Conservation (phyloP, 2,888 invertebrate species). For the Physocephala rufipes region DNA sequence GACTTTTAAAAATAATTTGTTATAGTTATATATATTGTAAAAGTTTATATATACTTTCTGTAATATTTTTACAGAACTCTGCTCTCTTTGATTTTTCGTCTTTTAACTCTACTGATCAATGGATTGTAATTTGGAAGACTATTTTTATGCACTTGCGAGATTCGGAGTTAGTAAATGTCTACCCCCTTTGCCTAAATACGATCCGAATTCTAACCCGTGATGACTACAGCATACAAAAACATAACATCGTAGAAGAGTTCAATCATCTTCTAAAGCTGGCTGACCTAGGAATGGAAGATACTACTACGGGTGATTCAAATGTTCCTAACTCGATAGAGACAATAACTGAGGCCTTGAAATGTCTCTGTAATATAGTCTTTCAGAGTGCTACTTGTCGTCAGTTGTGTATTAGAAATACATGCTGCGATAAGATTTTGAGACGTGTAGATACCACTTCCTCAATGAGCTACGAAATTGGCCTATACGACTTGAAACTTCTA, state of each 20-base stretch:
- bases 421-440: constrained; percentile 76
- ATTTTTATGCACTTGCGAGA: constrained; percentile 61
- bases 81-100: constrained; percentile 60
- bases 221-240: constrained; percentile 73
- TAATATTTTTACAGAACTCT: constrained; percentile 54
- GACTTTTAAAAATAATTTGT: constrained; percentile 1
- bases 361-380: constrained; percentile 87
- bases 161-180: constrained; percentile 48
- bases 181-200: constrained; percentile 59
- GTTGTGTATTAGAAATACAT: constrained; percentile 71
- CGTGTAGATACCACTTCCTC: constrained; percentile 70
- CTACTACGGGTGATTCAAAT: constrained; percentile 37
- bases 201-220: constrained; percentile 75
- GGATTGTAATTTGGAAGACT: constrained; percentile 62
- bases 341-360: constrained; percentile 83
- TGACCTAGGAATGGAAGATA: constrained; percentile 68
- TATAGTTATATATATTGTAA: neutral
- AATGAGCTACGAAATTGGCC: constrained; percentile 69
- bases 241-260: constrained; percentile 75
- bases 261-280: constrained; percentile 75
- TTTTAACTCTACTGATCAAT: constrained; percentile 61
- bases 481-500: constrained; percentile 87
- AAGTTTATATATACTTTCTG: constrained; percentile 1
- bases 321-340: constrained; percentile 36
- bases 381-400: constrained; percentile 75